phyloP scores from a whole-genome alignment of 2,797 vertebrate genomes.

The Gymnopithys bicolor region DNA sequence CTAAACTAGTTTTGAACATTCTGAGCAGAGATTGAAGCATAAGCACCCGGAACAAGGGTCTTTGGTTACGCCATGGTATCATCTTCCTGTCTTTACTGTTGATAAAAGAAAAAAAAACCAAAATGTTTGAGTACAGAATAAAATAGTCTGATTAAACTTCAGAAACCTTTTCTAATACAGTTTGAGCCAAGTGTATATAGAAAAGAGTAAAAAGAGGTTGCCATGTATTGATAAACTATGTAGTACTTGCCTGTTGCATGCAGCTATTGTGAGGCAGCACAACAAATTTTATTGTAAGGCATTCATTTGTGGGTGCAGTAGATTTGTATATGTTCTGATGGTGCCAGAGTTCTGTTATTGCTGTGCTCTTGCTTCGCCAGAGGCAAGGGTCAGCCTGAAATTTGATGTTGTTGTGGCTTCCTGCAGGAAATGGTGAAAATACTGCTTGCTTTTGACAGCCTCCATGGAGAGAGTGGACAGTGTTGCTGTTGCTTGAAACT shows the following conservation, averaged over 20 bases:
- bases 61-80: not conserved
- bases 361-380: not conserved
- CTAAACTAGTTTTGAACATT: not conserved
- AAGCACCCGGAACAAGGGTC: not conserved
- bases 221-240: fast-evolving
- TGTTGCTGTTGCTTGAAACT: not conserved
- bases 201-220: not conserved
- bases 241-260: not conserved
- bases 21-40: not conserved
- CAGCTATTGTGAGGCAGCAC: not conserved
- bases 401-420: not conserved
- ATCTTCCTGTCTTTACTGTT: not conserved
- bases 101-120: not conserved
- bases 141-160: not conserved
- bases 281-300: not conserved
- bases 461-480: not conserved
- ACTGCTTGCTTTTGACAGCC: not conserved
- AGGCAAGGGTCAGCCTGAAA: not conserved
- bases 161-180: not conserved
- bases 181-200: not conserved
- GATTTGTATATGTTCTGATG: not conserved
- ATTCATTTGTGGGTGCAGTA: not conserved
- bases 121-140: not conserved
- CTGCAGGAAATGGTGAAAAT: conserved; percentile 29
- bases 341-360: not conserved